These are phyloP conservation scores for Anneissia japonica DNA, from an alignment of 35 echinoderm and acorn worm species.

Conservation along the genomic window DNA sequence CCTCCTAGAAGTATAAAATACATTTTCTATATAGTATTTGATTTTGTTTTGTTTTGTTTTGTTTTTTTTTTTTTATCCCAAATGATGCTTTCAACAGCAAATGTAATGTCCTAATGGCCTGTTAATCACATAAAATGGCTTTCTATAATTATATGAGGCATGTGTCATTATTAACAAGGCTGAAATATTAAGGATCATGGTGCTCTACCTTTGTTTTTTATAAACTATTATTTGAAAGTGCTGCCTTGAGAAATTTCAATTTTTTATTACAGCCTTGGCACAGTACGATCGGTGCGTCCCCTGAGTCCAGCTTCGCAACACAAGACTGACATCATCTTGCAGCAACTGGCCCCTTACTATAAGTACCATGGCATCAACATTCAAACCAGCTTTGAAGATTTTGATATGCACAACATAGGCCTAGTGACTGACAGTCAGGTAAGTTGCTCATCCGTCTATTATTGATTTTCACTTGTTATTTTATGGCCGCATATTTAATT, in stretches of 20 bases:
- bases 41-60: no score
- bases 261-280: constrained; percentile 55
- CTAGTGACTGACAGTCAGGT: constrained; percentile 90
- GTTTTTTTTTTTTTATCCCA: no score
- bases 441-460: background rate
- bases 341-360: constrained; percentile 75
- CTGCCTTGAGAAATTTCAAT: background rate
- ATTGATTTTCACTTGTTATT: background rate
- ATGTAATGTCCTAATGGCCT: no score
- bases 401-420: constrained; percentile 94
- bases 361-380: constrained; percentile 94
- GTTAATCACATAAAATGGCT: background rate
- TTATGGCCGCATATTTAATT: background rate
- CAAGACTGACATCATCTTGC: constrained; percentile 33
- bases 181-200: no score
- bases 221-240: background rate
- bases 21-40: no score
- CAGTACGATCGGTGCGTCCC: constrained; percentile 65
- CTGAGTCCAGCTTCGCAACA: constrained; percentile 62
- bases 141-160: no score
- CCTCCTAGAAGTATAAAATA: no score
- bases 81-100: no score
- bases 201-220: background rate
- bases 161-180: no score
- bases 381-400: constrained; percentile 77